phyloP scores from a whole-genome alignment of 1,140 invertebrate genomes.

The Brachionus koreanus region DNA sequence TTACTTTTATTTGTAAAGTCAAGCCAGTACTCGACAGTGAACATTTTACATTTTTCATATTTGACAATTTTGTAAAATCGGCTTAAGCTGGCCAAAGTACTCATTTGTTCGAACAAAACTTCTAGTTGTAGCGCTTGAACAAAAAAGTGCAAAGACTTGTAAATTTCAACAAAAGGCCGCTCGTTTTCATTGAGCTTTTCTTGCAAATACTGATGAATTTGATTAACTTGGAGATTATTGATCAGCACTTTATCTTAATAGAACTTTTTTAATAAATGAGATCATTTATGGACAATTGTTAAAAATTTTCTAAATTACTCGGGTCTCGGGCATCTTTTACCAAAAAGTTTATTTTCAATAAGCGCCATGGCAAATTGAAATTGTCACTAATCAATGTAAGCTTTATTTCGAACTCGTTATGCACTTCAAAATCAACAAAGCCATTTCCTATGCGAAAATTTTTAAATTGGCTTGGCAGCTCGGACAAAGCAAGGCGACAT shows the following conservation, averaged over 20 bases:
- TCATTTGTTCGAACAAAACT: slow-evolving; percentile 80
- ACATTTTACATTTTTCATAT: slow-evolving; percentile 40
- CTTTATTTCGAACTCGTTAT: slow-evolving; percentile 56
- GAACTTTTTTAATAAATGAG: slow-evolving; percentile 2
- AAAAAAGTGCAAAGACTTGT: slow-evolving; percentile 83
- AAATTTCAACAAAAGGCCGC: slow-evolving; percentile 77
- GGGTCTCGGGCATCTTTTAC: slow-evolving; percentile 95
- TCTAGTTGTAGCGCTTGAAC: slow-evolving; percentile 91
- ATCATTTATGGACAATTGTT: not conserved
- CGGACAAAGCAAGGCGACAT: slow-evolving; percentile 79
- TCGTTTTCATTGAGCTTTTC: slow-evolving; percentile 75
- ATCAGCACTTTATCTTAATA: slow-evolving; percentile 39
- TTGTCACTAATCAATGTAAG: slow-evolving; percentile 95
- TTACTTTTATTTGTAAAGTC: slow-evolving; percentile 23
- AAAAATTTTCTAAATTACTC: slow-evolving; percentile 47
- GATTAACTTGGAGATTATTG: slow-evolving; percentile 64
- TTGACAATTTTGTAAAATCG: slow-evolving; percentile 35
- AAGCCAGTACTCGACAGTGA: slow-evolving; percentile 38
- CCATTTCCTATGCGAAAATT: slow-evolving; percentile 71
- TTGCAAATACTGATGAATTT: slow-evolving; percentile 85
- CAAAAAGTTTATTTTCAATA: slow-evolving; percentile 87
- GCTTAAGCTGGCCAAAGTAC: not conserved
- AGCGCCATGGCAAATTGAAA: slow-evolving; percentile 81
- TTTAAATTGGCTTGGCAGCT: slow-evolving; percentile 84
- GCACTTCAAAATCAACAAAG: not conserved